Base-by-base conservation (phyloP, 2,888 invertebrate species). In the Ametastegia equiseti region DNA sequence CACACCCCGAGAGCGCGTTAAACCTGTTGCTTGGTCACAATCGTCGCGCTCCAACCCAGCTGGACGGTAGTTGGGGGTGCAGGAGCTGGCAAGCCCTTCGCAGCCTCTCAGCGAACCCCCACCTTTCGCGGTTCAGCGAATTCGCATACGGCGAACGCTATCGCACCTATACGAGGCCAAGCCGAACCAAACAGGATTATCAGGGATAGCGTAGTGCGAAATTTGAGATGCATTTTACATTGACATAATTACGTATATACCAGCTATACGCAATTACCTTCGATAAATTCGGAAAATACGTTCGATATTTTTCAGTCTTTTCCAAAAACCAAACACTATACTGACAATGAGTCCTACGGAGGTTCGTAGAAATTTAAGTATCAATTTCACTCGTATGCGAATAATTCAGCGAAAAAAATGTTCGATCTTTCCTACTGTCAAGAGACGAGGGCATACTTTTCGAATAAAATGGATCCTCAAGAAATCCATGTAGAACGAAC, bases 1-100 rank as follows among this genome's bases (percentile, higher is more conserved):
- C 89, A 89, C 89, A 90, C 89, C 90, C 90, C 88, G 88, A 87
- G 87, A 89, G 88, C 88, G 89, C 78, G 78, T 90, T 89, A 90
- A 90, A 90, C 90, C 90, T 90, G 89, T 90, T 90, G 90, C 89
- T 89, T 78, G 42, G 78, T 60, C 63, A 78, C 78, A 78, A 78
- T 60, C 78, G 63, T 60, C 39, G 57, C 60, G 39, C 60, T 78
- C 78, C 30, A 23, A 60, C 78, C 78, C 60, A 78, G 78, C 78
- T 75, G 75, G 78, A 42, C 78, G 42, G 54, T 47, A 23, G 30
- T 60, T n/a, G 60, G 47, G 67, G 57, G 80, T 39, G 50, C 54
- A 42, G 65, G 67, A 81, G 27, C 19, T 36, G 75, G 50, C 50
- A 50, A 23, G 50, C 75, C 75, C 36, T 71, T 15, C 11, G 45